These are phyloP conservation scores for Propithecus deckenii DNA, from an alignment of 2,797 vertebrate genomes.

Conservation along the genomic window DNA sequence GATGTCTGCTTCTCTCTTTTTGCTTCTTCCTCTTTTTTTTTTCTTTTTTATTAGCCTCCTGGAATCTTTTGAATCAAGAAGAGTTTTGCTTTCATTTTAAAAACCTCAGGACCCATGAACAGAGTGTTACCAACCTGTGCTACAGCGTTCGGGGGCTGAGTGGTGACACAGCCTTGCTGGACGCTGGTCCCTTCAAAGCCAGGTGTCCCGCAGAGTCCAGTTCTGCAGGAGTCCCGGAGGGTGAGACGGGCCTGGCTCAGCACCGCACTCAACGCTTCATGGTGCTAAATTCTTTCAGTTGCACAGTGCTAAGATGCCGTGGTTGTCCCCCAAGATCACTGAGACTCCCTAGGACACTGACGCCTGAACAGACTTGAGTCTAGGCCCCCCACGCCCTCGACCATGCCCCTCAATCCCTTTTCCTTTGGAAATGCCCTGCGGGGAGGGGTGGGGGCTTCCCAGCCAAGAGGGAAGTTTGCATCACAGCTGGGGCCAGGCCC, in stretches of 20 bases:
- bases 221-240: background rate
- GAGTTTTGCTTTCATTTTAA: background rate
- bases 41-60: background rate
- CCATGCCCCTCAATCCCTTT: background rate
- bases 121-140: background rate
- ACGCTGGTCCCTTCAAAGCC: background rate
- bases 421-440: background rate
- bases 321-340: background rate
- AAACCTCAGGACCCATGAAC: background rate
- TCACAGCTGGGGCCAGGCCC: too few relatives aligned
- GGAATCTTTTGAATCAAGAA: background rate
- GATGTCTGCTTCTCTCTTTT: background rate
- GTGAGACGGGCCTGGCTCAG: background rate
- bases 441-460: background rate
- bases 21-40: background rate
- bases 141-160: background rate
- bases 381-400: background rate
- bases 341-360: background rate
- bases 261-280: accelerated
- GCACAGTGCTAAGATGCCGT: background rate
- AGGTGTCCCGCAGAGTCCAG: background rate
- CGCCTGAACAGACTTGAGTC: background rate
- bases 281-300: background rate
- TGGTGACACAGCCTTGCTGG: background rate
- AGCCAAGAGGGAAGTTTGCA: background rate